phyloP scores from a whole-genome alignment of 2,797 vertebrate genomes.

The Brachyrhaphis roseni region DNA sequence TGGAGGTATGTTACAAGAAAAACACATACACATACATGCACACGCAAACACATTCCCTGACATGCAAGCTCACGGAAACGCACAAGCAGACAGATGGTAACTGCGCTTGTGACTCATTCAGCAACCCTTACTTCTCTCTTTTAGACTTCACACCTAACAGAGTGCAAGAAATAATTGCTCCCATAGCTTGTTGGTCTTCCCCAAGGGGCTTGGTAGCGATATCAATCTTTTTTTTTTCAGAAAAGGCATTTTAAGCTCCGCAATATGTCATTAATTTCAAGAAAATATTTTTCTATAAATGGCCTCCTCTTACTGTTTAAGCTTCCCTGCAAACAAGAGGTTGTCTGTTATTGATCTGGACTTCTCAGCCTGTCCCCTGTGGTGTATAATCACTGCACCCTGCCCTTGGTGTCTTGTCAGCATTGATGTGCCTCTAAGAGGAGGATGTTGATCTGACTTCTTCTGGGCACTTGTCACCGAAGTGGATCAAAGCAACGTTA shows the following conservation, averaged over 20 bases:
- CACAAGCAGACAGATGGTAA: slow-evolving; percentile 67
- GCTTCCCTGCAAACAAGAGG: slow-evolving; percentile 6
- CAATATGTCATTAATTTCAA: slow-evolving; percentile 18
- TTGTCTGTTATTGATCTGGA: slow-evolving; percentile 40
- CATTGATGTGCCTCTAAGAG: slow-evolving; percentile 48
- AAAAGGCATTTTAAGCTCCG: slow-evolving; percentile 39
- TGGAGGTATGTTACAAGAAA: slow-evolving; percentile 86
- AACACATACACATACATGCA: slow-evolving; percentile 6
- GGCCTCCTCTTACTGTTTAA: slow-evolving; percentile 13
- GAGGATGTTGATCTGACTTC: slow-evolving; percentile 60
- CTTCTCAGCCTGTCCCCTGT: slow-evolving; percentile 41
- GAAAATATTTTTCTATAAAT: slow-evolving; percentile 33
- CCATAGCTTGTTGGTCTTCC: slow-evolving; percentile 46
- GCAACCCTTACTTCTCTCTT: slow-evolving; percentile 74
- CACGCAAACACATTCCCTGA: slow-evolving; percentile 18
- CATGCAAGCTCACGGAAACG: slow-evolving; percentile 45
- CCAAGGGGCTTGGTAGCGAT: slow-evolving; percentile 32
- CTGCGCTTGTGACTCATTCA: slow-evolving; percentile 71
- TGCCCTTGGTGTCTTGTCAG: slow-evolving; percentile 44
- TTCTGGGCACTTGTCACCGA: slow-evolving; percentile 54
- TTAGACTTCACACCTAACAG: slow-evolving; percentile 63
- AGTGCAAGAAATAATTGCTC: slow-evolving; percentile 56
- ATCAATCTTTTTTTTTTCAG: slow-evolving; percentile 38
- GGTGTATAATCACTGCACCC: slow-evolving; percentile 40
- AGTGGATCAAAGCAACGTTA: slow-evolving; percentile 55